Base-by-base conservation (phyloP, 2,113 vertebrate genomes). In the Phasianus colchicus region DNA sequence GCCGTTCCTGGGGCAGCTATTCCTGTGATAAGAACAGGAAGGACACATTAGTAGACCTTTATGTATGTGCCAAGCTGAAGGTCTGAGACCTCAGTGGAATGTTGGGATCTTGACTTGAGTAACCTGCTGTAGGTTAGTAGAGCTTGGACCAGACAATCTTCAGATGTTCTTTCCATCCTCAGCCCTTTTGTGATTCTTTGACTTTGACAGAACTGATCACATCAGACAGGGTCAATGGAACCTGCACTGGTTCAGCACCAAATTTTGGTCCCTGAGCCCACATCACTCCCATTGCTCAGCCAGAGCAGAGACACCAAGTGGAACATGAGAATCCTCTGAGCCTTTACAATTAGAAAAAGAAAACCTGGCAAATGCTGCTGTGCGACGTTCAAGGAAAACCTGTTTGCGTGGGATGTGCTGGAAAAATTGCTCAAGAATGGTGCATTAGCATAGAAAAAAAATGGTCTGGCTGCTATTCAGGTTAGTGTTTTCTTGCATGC, bases 391-490 rank as follows among this genome's bases (percentile, higher is more conserved):
- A 85, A 88, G 76, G 83, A 82, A 89, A 93, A 91, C 54, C 32
- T 84, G 78, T 89, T 83, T 96, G 88, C 1, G 47, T 94, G 83
- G 88, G 89, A 52, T 66, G 72, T 83, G 27, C 58, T 95, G 94
- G 86, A 91, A 91, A 95, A 96, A 93, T 92, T 96, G 89, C 94
- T 95, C 88, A 95, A 89, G 91, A 92, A 91, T 1, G n/a, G 93
- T 71, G 65, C 69, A 83, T 93, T 92, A 79, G 85, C 82, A 86
- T 88, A 71, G 91, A 86, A 93, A 74, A 83, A 83, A 92, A 80
- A 67, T 30, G 22, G 82, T 43, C 89, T 95, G 95, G 94, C 95
- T 91, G 82, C 72, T 0, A 8, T 92, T 95, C 96, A 95, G 61
- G 79, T 88, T 69, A 60, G 25, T 91, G 86, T 30, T 74, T 96